A percentile compares a stretch with the other conserved stretches of the same genome.
These are phyloP conservation scores for Trachops cirrhosus DNA, from an alignment of 2,797 vertebrate genomes.

Conservation along the genomic window DNA sequence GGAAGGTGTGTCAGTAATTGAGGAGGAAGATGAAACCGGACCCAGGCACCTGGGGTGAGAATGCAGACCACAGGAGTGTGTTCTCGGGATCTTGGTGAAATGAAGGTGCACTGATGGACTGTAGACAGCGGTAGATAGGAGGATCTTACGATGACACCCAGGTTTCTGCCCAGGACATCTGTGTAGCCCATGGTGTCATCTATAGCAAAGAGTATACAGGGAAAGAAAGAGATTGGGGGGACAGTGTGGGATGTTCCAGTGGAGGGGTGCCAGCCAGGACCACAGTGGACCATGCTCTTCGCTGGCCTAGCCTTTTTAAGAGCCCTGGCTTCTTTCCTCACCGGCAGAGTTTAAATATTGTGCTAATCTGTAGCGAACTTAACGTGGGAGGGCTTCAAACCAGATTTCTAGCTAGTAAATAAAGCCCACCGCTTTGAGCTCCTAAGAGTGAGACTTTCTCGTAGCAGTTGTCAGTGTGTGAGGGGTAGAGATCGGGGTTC, in stretches of 20 bases:
- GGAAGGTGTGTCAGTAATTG: neutral
- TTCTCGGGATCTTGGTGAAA: neutral
- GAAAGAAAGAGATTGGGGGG: neutral
- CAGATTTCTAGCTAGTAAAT: neutral
- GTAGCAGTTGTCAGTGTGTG: neutral
- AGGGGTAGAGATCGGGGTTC: neutral
- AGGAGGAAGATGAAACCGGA: neutral
- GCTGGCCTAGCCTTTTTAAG: neutral
- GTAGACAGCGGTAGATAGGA: neutral
- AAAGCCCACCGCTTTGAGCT: neutral
- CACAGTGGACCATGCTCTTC: neutral
- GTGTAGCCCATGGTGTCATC: neutral
- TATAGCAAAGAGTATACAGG: neutral
- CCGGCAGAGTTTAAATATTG: neutral
- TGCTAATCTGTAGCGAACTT: neutral
- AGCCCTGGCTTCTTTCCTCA: neutral
- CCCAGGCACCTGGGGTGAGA: neutral
- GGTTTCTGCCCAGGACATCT: neutral
- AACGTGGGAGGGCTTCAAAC: neutral
- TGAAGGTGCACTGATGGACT: neutral
- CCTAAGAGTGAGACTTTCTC: neutral
- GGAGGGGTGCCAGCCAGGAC: neutral
- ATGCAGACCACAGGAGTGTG: neutral
- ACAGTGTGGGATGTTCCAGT: neutral
- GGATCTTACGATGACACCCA: neutral